Evolutionary conservation across 2,797 vertebrate genomes (phyloP).

Genomic region (Sebastolobus altivelis): DNA sequence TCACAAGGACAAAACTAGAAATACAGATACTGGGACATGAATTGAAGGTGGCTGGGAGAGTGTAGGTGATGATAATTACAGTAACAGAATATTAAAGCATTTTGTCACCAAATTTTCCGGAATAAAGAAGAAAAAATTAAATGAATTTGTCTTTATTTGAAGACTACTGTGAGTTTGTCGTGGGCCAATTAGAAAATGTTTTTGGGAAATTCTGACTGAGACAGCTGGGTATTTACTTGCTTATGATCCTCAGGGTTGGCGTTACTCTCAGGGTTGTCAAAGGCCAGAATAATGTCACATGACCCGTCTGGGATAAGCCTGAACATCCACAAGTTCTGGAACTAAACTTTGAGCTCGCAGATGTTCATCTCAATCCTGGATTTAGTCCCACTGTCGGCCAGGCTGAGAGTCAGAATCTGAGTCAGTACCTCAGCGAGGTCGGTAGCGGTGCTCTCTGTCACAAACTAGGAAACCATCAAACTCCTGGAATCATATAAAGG

Average conservation of each 20-base stretch:
- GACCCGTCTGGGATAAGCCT: not conserved
- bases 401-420: not conserved
- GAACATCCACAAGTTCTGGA: not conserved
- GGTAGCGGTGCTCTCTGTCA: not conserved
- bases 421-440: not conserved
- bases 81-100: constrained; percentile 18
- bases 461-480: not conserved
- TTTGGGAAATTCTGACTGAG: not conserved
- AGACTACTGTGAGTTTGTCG: constrained; percentile 1
- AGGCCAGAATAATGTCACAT: not conserved
- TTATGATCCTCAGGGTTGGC: not conserved
- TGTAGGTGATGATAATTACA: constrained; percentile 4
- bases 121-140: not conserved
- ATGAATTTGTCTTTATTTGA: constrained; percentile 16
- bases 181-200: not conserved
- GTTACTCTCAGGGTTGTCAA: not conserved
- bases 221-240: not conserved
- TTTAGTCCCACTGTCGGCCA: constrained; percentile 10
- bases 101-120: constrained; percentile 14
- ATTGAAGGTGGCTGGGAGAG: not conserved
- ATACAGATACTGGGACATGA: constrained; percentile 2
- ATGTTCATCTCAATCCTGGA: constrained; percentile 20
- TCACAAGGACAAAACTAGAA: constrained; percentile 4
- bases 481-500: not conserved
- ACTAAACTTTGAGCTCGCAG: constrained; percentile 20